Percentiles rank a stretch among this genome's conserved stretches.
Evolutionary conservation across 2,113 vertebrate genomes (phyloP).

Genomic region (Actinemys pallida): DNA sequence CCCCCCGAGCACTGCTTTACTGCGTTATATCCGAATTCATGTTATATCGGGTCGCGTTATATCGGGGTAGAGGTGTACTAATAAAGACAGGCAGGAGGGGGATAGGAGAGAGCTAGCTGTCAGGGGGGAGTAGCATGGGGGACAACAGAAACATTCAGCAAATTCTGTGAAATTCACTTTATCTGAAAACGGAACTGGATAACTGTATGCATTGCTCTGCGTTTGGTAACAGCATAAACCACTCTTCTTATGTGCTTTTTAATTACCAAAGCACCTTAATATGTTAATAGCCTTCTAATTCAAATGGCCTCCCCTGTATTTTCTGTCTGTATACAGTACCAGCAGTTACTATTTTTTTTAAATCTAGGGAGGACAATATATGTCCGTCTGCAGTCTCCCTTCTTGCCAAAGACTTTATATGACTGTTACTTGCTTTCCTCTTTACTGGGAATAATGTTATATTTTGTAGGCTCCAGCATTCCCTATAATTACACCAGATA

Average conservation of each 20-base stretch:
- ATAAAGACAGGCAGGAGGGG: not conserved
- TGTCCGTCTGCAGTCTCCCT: not conserved
- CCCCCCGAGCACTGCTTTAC: too few species aligned
- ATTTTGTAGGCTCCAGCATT: not conserved
- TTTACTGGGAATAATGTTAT: not conserved
- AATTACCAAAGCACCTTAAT: not conserved
- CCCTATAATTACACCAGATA: not conserved
- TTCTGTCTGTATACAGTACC: accelerated
- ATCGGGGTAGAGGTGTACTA: not conserved
- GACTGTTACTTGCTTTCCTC: not conserved
- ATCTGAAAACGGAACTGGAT: not conserved
- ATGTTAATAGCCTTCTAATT: not conserved
- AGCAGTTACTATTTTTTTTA: not conserved
- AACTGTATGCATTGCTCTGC: not conserved
- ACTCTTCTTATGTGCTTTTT: not conserved
- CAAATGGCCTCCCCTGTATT: not conserved
- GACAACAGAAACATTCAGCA: not conserved
- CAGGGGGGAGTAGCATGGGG: not conserved
- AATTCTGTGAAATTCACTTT: not conserved
- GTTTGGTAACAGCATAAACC: not conserved
- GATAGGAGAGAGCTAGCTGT: not conserved
- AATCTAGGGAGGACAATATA: not conserved
- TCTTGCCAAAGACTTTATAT: not conserved
- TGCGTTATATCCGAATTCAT: too few species aligned
- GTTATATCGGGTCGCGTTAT: too few species aligned